phyloP scores from a whole-genome alignment of 2,888 invertebrate genomes.

The Beris morrisii region DNA sequence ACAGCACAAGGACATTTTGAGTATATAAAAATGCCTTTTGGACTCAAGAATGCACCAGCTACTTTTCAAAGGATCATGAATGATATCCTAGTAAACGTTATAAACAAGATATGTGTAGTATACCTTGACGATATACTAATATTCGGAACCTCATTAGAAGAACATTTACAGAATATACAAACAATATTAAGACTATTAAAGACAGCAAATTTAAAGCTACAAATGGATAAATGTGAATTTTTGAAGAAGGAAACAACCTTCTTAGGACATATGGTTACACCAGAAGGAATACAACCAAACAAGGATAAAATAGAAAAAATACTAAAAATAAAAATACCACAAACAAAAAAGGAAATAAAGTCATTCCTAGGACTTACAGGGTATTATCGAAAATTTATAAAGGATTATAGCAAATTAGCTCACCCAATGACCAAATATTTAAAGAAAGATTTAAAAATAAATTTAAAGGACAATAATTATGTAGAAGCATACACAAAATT shows the following conservation, averaged over 20 bases:
- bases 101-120: slow-evolving; percentile 16
- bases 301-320: slow-evolving; percentile 31
- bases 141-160: too few relatives aligned
- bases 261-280: slow-evolving; percentile 40
- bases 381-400: slow-evolving; percentile 42
- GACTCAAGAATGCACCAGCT: too few relatives aligned
- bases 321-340: slow-evolving; percentile 39
- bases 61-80: slow-evolving; percentile 43
- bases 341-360: slow-evolving; percentile 40
- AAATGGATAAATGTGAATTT: too few relatives aligned
- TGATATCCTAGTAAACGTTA: not conserved
- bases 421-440: slow-evolving; percentile 34
- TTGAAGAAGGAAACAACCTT: too few relatives aligned
- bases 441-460: slow-evolving; percentile 29
- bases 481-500: slow-evolving; percentile 35
- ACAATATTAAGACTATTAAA: too few relatives aligned
- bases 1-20: slow-evolving; percentile 38
- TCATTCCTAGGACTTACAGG: slow-evolving; percentile 41
- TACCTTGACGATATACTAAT: too few relatives aligned
- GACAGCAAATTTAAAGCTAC: too few relatives aligned
- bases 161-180: too few relatives aligned
- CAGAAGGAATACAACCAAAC: slow-evolving; percentile 43
- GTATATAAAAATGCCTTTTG: slow-evolving; percentile 32
- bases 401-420: slow-evolving; percentile 39
- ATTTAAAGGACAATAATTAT: slow-evolving; percentile 14